A percentile compares a stretch with the other conserved stretches of the same genome.
phyloP scores from a whole-genome alignment of 2,888 invertebrate genomes.

The Chrysomela aeneicollis region DNA sequence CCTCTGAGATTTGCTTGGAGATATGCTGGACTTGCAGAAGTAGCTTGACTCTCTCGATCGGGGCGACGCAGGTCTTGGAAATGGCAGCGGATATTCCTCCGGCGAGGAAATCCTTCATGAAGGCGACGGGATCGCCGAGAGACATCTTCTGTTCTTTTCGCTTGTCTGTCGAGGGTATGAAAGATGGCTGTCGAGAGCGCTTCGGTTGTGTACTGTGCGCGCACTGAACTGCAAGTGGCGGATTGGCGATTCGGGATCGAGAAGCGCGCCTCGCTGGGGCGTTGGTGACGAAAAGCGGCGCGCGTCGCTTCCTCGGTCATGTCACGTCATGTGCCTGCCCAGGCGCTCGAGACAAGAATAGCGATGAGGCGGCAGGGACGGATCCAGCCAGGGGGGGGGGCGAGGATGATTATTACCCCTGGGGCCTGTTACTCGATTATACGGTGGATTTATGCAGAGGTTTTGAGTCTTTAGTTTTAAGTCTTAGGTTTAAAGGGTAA shows the following conservation, averaged over 20 bases:
- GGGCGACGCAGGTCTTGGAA: conserved; percentile 93
- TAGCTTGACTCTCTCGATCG: conserved; percentile 94
- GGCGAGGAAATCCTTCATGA: conserved; percentile 89
- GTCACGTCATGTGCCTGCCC: conserved; percentile 57
- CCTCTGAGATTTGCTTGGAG: conserved; percentile 85
- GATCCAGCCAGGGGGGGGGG: not conserved
- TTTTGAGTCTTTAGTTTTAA: too few species aligned
- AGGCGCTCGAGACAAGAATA: conserved; percentile 50
- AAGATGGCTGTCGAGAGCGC: conserved; percentile 30
- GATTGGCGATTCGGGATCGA: not conserved
- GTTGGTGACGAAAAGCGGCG: conserved; percentile 32
- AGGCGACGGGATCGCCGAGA: conserved; percentile 79
- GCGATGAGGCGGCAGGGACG: conserved; percentile 20
- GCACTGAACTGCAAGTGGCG: conserved; percentile 66
- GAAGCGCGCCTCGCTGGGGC: conserved; percentile 20
- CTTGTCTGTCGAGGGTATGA: conserved; percentile 34
- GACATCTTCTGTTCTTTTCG: conserved; percentile 50
- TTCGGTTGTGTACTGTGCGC: conserved; percentile 61
- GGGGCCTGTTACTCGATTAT: too few species aligned
- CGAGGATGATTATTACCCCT: too few species aligned
- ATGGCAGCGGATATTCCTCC: conserved; percentile 93
- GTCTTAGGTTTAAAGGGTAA: too few species aligned
- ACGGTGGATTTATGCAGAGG: too few species aligned
- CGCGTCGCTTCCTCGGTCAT: conserved; percentile 43
- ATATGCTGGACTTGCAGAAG: conserved; percentile 94